Base-by-base conservation (phyloP, 2,888 invertebrate genomes). In the Petrophora chlorosata region DNA sequence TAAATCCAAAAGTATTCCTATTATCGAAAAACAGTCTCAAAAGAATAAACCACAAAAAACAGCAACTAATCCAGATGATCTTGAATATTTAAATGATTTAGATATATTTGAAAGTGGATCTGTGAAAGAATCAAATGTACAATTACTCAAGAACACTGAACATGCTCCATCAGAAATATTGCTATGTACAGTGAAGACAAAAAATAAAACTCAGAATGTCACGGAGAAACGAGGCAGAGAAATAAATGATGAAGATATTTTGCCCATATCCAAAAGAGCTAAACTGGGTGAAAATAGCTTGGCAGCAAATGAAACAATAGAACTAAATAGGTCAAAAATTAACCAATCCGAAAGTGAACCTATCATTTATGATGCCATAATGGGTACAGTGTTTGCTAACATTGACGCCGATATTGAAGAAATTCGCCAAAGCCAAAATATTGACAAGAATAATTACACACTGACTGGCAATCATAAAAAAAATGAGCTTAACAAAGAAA, bases 321-420 rank as follows among this genome's bases (percentile, higher is more conserved):
- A 42, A 3, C 42, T 16, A 26, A 28, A 38, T 16, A 33, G 42
- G 38, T 16, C 46, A 17, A 59, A 61, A 38, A 42, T 48, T 26
- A 43, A 56, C 8, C 65, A 61, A 47, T 56, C 63, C 40, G 74
- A 81, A 17, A 85, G 77, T 71, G 83, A 85, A 56, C 59, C 71
- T 25, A 70, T 77, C 22, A 83, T 77, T 51, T 88, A 88, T 67
- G 86, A 90, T 63, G 65, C 65, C 15, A 65, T 87, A 16, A 84
- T 88, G 74, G 74, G 73, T 10, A 76, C 82, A 65, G 86, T 84
- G 5, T 87, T 87, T 71, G 85, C 84, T 26, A 84, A 68, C 49
- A 88, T 87, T 66, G 84, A 89, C 68, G 80, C 81, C 23, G 88
- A 89, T 49, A 82, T 87, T 41, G 68, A 73, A 59, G 66, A 67